Evolutionary conservation across 2,113 vertebrate species (phyloP), one percentile per base, ranked within the genome.

Genomic region (Microtus montanus): DNA sequence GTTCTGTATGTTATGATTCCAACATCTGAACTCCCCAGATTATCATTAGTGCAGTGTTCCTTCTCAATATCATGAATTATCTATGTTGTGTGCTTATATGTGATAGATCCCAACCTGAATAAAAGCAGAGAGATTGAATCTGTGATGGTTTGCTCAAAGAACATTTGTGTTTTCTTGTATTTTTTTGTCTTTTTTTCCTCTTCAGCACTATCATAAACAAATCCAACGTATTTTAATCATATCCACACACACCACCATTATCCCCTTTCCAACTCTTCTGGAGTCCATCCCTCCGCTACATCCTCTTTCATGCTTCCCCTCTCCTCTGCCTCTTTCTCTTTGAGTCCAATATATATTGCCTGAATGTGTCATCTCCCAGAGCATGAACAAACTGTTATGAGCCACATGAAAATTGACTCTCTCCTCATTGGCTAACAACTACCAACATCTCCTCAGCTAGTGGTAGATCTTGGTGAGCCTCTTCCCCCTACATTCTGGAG

Each of bases 251-350:
- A 22, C 2, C 17, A 58, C 49, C 15, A n/a, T 13, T n/a, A n/a
- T 5, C 28, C 9, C 8, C 4, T 35, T 17, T 78, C 28, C 2
- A 10, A 4, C 4, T 54, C 30, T 19, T 79, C 19, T 79, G 30
- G 30, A 20, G 19, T 58, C 10, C 22, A 19, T n/a, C 10, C 33
- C 19, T 80, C 10, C 2, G 3, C 30, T 15, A 78, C 19, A 54
- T n/a, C 10, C 10, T n/a, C 10, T 80, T 58, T 10, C 49, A n/a
- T 13, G 13, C n/a, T 2, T 80, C 33, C 33, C 20, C 19, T n/a
- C 1, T 13, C 0, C 11, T 58, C 33, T 17, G 17, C 17, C 49
- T n/a, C 2, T 2, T 14, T 4, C 10, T n/a, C 33, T 24, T 35
- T 22, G 33, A n/a, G 49, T 33, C 78, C 19, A 54, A 54, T 61